Evolutionary conservation across 2,113 vertebrate genomes (phyloP).

Genomic region (Zosterops hypoxanthus): DNA sequence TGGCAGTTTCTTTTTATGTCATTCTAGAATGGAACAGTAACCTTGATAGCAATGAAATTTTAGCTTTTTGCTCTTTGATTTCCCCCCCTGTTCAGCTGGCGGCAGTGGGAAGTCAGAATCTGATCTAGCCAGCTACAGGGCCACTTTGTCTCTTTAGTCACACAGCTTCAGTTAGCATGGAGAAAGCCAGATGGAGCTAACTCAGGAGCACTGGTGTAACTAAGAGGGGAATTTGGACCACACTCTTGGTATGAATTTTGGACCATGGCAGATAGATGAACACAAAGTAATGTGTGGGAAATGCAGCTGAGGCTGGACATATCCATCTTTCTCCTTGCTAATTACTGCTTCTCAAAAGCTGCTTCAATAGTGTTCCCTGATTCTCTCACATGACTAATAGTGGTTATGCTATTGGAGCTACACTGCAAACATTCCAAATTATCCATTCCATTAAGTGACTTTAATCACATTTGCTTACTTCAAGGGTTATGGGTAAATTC

Average conservation of each 20-base stretch:
- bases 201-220: neutral
- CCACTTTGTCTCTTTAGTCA: neutral
- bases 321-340: neutral
- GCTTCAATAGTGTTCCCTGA: accelerated
- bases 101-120: neutral
- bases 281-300: neutral
- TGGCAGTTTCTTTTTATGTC: neutral
- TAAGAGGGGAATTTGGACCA: neutral
- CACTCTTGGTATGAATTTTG: accelerated
- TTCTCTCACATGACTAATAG: neutral
- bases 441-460: neutral
- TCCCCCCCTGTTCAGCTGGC: neutral
- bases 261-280: neutral
- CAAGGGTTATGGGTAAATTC: neutral
- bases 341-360: neutral
- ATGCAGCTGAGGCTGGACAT: neutral
- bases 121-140: neutral
- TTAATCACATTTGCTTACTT: neutral
- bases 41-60: neutral
- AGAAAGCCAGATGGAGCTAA: neutral
- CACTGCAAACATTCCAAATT: neutral
- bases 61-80: neutral
- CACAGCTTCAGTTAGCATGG: neutral
- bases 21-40: neutral
- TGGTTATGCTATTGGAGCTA: neutral